These are phyloP conservation scores for Leptosomus discolor DNA, from an alignment of 2,113 vertebrate genomes.

Conservation along the genomic window DNA sequence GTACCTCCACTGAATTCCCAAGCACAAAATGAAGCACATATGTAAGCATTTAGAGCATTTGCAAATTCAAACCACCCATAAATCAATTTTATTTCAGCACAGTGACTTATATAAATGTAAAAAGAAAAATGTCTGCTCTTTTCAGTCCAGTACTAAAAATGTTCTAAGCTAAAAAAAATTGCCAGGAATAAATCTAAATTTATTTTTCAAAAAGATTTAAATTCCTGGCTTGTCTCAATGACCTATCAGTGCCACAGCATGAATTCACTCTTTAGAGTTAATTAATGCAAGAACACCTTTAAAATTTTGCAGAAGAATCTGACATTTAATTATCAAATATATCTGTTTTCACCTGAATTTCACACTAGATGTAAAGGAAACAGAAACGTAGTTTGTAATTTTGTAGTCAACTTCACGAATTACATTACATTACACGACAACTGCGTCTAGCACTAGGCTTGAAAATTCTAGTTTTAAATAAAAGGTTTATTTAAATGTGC, in stretches of 20 bases:
- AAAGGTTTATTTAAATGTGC: background rate
- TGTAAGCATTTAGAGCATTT: slow-evolving; percentile 38
- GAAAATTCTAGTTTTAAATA: background rate
- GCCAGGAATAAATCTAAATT: slow-evolving; percentile 34
- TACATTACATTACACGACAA: background rate
- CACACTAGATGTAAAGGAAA: background rate
- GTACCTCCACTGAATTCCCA: background rate
- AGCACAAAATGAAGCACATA: slow-evolving; percentile 32
- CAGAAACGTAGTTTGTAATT: background rate
- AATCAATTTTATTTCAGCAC: slow-evolving; percentile 46
- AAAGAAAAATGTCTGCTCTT: slow-evolving; percentile 29
- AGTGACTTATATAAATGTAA: slow-evolving; percentile 41
- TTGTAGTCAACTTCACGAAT: background rate
- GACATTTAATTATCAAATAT: background rate
- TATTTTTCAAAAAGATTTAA: background rate
- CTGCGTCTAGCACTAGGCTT: background rate
- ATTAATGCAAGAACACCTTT: background rate
- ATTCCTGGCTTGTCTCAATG: background rate
- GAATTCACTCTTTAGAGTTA: background rate
- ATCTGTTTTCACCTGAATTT: background rate
- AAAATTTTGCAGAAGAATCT: background rate
- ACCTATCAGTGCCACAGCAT: background rate
- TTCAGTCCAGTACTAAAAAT: background rate
- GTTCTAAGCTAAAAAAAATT: slow-evolving; percentile 25
- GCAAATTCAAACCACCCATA: slow-evolving; percentile 39